A percentile compares a stretch with the other conserved stretches of the same genome.
phyloP scores from a whole-genome alignment of 1,140 invertebrate species.

The Polyergus mexicanus region DNA sequence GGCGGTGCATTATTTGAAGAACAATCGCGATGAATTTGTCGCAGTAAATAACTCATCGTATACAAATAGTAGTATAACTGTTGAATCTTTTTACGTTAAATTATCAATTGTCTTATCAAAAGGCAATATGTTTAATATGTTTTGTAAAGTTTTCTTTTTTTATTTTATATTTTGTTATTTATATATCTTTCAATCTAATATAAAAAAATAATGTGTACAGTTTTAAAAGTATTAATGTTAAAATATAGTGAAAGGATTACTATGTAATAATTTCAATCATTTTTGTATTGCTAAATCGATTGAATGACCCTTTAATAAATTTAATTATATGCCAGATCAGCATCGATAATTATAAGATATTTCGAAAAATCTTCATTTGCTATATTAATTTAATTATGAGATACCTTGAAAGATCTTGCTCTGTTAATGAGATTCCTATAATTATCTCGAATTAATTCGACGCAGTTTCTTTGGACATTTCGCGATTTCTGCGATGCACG shows the following conservation, averaged over 20 bases:
- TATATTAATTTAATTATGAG: slow-evolving; percentile 13
- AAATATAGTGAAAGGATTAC: background rate
- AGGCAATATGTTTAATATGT: background rate
- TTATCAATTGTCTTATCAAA: background rate
- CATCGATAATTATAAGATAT: background rate
- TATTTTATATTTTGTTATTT: background rate
- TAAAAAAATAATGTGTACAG: background rate
- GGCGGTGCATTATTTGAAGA: slow-evolving; percentile 16
- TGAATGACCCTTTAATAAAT: background rate
- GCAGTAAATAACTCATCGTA: slow-evolving; percentile 3
- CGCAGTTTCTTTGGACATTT: background rate
- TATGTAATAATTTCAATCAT: background rate
- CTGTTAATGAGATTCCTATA: slow-evolving; percentile 25
- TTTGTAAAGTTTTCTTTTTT: background rate
- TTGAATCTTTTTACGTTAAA: background rate
- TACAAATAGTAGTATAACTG: background rate
- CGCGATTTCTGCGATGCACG: slow-evolving; percentile 16
- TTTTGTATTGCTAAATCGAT: slow-evolving; percentile 15
- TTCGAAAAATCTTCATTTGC: background rate
- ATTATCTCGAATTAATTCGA: slow-evolving; percentile 4
- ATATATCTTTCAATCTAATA: background rate
- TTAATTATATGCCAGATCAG: background rate
- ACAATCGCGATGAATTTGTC: slow-evolving; percentile 12
- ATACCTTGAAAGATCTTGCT: background rate
- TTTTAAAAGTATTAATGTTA: background rate